Base-by-base conservation (phyloP, 2,888 invertebrate species). In the Tenthredo notha region DNA sequence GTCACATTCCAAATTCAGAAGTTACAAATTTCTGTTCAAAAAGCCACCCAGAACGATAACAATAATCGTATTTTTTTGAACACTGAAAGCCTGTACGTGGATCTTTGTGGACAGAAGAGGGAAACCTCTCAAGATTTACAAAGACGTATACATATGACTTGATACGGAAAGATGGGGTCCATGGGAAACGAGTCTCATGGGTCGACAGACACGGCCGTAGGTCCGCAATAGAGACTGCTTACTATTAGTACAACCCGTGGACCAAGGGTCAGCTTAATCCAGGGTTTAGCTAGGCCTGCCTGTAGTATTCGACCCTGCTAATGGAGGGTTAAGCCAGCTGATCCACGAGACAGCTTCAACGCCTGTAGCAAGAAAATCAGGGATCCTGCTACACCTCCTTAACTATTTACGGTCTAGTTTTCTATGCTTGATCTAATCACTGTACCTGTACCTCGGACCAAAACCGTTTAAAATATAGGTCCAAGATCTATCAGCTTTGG, bases 261-360 rank as follows among this genome's bases (percentile, higher is more conserved):
- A 86, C 85, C 86, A 86, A 85, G 84, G 85, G 87, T 87, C 83
- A 84, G 86, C 58, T 86, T 86, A 85, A 84, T 84, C 85, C 85
- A 25, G 43, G 89, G 86, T 89, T 90, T 86, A 86, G 87, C 87
- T 86, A 85, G 86, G 86, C 84, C 87, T 86, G 87, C 86, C 88
- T 87, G 87, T 85, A 87, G 87, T 86, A 87, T 86, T 88, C 87
- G 85, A 87, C 87, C 88, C 82, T 86, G 89, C 89, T 90, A 90
- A 90, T 90, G 90, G 90, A 90, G 89, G 90, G 90, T 89, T 90
- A 90, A 90, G 90, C 90, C 89, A 89, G 88, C 88, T 90, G 90
- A 90, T 90, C 90, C 90, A 29, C 65, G 83, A 70, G 83, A 70
- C 65, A 83, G 47, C 43, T 83, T 70, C 50, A 83, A 47, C 83